Base-by-base conservation (phyloP, 2,113 vertebrate genomes). In the Sciurus niger region DNA sequence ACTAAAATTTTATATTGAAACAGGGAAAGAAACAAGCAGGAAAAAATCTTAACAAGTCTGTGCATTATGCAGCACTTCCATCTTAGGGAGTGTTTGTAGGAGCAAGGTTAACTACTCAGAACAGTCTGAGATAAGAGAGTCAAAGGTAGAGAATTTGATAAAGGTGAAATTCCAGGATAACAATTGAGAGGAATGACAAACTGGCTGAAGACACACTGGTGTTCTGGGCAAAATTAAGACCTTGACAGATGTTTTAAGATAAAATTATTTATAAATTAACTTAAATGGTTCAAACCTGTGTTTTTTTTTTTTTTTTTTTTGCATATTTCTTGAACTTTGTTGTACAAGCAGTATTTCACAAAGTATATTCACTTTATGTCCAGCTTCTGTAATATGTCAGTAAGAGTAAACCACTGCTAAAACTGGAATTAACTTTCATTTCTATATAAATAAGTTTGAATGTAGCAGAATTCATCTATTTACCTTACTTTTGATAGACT, bases 161-260 rank as follows among this genome's bases (percentile, higher is more conserved):
- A 93, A 93, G 77, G 34, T 84, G 14, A 72, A 72, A 78, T 78
- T 63, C 77, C 70, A 77, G 70, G 34, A 17, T 78, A 88, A 43
- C 60, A 89, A 24, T 43, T 84, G 63, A 93, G 63, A 85, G 20
- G 60, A 83, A 25, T 84, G 40, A 70, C 30, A 83, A 89, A 55
- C 84, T 17, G 4, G 18, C 68, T 37, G 73, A 77, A 32, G 60
- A 43, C 34, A n/a, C 58, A 48, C 46, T 58, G 43, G 68, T 67
- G 28, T 89, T 43, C 60, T 84, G 16, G 37, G 72, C 43, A 72
- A 84, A 79, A 93, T 22, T 53, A 84, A 93, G 53, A 89, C n/a
- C 60, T 72, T 84, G 8, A 67, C 34, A 65, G 30, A 74, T 58
- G 53, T 55, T 76, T 76, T 70, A 70, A 74, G 37, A 32, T 84